A percentile compares a stretch with the other conserved stretches of the same genome.
Evolutionary conservation across 2,797 vertebrate genomes (phyloP).

Genomic region (Oophaga sylvatica): DNA sequence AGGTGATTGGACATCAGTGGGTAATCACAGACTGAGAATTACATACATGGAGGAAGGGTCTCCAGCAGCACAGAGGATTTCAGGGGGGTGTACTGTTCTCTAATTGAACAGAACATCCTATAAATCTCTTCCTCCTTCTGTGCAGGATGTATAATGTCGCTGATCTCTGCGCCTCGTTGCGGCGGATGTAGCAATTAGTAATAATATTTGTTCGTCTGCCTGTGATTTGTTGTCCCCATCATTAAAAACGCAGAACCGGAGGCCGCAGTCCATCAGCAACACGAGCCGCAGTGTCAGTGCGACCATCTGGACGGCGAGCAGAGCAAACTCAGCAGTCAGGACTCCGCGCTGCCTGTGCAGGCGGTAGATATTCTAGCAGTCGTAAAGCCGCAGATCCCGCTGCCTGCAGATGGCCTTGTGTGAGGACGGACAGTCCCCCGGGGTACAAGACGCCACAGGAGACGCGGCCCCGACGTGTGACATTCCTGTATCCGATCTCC

Average conservation of each 20-base stretch:
- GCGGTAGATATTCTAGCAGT: constrained; percentile 31
- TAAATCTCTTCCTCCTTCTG: no score
- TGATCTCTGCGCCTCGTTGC: neutral
- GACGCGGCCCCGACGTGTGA: constrained; percentile 3
- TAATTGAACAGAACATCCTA: neutral
- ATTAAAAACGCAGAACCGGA: constrained; percentile 18
- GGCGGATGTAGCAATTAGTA: neutral
- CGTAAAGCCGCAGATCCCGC: constrained; percentile 42
- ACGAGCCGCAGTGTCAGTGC: constrained; percentile 24
- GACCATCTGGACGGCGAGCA: constrained; percentile 52
- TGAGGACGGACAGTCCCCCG: constrained; percentile 35
- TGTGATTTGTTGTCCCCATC: neutral
- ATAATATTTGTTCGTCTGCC: constrained; percentile 19
- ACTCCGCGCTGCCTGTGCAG: neutral
- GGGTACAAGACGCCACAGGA: constrained; percentile 1
- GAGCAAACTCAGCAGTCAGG: constrained; percentile 46
- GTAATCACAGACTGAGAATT: no score
- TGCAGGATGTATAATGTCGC: neutral
- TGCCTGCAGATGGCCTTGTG: constrained; percentile 48
- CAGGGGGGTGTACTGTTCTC: neutral
- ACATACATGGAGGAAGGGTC: neutral
- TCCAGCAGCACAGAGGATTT: neutral
- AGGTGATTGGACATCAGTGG: neutral
- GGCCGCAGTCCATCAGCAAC: constrained; percentile 31
- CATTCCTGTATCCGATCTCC: neutral